Base-by-base conservation (phyloP, 2,888 invertebrate genomes). In the Drosophila seclusa region DNA sequence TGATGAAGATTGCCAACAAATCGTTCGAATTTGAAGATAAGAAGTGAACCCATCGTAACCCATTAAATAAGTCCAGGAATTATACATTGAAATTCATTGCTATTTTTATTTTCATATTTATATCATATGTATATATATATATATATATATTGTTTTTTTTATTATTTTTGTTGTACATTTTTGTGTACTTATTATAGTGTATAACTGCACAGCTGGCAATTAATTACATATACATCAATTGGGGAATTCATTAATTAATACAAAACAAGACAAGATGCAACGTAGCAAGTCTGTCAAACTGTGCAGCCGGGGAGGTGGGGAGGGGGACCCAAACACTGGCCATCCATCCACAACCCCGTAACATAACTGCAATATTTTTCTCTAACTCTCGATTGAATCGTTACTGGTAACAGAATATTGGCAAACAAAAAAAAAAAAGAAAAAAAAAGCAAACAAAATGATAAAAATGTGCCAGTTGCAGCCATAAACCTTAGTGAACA, bases 121-220 rank as follows among this genome's bases (percentile, higher is more conserved):
- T 61, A 45, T 75, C 53, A 74, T 60, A 69, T 74, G 74, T 74
- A 21, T 61, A 61, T 61, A 53, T 58, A 21, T 42, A 21, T 57
- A 5, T 59, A 10, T 36, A 8, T 38, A 7, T 36, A 6, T 45
- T 38, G 27, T 55, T 16, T 32, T 34, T 36, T 48, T 59, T 29
- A 6, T 29, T 27, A 31, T 69, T 58, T 57, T 68, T 55, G 31
- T 73, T 72, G 72, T 73, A 66, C 72, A 72, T 57, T 63, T 72
- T 53, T 76, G 72, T 76, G 66, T 76, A 70, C 59, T 57, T 69
- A 63, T 65, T 57, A 55, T 53, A 45, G 72, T 62, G 52, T 76
- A 67, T 71, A 76, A 76, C 76, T 63, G 75, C 76, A 76, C 75
- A 66, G 72, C 75, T 76, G 76, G 76, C 76, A 76, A 76, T 62